Evolutionary conservation across 2,113 vertebrate genomes (phyloP).

Genomic region (Atlantisia rogersi): DNA sequence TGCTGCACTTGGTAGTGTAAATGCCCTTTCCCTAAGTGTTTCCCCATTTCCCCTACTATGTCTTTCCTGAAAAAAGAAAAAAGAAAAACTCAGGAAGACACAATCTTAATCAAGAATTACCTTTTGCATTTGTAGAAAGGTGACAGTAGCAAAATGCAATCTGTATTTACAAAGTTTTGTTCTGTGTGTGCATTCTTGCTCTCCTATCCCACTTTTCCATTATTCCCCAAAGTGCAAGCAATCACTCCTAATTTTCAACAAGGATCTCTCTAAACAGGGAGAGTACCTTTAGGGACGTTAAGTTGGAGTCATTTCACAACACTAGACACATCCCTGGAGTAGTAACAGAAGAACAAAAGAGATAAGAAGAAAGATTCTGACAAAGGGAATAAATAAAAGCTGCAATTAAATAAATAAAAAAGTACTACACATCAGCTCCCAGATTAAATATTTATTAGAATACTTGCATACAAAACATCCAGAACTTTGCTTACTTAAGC

Average conservation of each 20-base stretch:
- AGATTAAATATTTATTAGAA: neutral
- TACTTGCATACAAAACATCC: neutral
- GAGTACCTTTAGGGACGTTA: neutral
- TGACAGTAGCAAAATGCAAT: neutral
- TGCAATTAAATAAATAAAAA: conserved; percentile 5
- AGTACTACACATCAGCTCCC: neutral
- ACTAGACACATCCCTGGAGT: neutral
- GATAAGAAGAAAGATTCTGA: neutral
- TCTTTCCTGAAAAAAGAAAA: neutral
- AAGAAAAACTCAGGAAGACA: neutral
- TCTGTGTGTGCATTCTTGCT: neutral
- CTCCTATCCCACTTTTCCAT: neutral
- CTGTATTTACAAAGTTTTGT: neutral
- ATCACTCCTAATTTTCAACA: conserved; percentile 33
- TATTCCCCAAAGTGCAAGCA: conserved; percentile 7
- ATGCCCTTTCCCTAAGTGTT: neutral
- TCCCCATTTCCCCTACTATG: neutral
- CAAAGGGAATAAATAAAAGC: conserved; percentile 20
- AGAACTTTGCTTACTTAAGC: neutral
- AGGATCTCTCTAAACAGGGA: neutral
- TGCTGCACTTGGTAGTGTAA: neutral
- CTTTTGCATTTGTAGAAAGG: neutral
- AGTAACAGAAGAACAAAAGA: neutral
- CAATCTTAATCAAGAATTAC: neutral
- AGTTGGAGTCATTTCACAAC: conserved; percentile 11